Base-by-base conservation (phyloP, 1,140 invertebrate species). In the Chironomus striatipennis region DNA sequence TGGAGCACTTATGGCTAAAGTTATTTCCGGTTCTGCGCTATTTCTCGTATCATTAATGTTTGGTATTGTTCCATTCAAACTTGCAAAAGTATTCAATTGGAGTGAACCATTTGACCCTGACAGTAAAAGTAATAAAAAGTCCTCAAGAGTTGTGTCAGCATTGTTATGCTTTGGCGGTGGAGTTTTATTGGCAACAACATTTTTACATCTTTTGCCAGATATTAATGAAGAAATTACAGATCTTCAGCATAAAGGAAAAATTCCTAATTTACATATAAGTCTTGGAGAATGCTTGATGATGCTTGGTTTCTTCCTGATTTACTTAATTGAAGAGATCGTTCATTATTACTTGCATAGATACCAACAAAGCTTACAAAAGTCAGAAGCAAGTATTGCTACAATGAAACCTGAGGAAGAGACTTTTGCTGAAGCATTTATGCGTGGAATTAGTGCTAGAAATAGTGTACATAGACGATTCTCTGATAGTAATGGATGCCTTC, bases 161-260 rank as follows among this genome's bases (percentile, higher is more conserved):
- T 81, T 96, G 7, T 84, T 95, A 34, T 93, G 93, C 76, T 93
- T 97, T 77, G 95, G 95, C 2, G 96, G 94, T 2, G 96, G 96
- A 0, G 94, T 97, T 2, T 86, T 98, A 12, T 85, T 98, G 75
- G 90, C 91, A 67, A 97, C 95, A 0, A 95, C 93, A 0, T 94
- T 97, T 77, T 83, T 96, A 73, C 95, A 98, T 81, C 83, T 98
- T 74, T 82, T 97, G 43, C 95, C 95, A 0, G 96, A 98, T 84
- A 91, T 96, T 0, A 86, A 87, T 74, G 91, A 93, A 79, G 87
- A 86, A 18, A 85, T 91, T 15, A 81, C 87, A 43, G 77, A 84
- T 42, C 79, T 92, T 21, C 84, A 88, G 78, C 82, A 83, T 80
- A 79, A 82, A 9, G 84, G 80, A 0, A 70, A 79, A 10, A 80